Conservation (phyloP, 2,888 invertebrate species). For the Euproctis similis region DNA sequence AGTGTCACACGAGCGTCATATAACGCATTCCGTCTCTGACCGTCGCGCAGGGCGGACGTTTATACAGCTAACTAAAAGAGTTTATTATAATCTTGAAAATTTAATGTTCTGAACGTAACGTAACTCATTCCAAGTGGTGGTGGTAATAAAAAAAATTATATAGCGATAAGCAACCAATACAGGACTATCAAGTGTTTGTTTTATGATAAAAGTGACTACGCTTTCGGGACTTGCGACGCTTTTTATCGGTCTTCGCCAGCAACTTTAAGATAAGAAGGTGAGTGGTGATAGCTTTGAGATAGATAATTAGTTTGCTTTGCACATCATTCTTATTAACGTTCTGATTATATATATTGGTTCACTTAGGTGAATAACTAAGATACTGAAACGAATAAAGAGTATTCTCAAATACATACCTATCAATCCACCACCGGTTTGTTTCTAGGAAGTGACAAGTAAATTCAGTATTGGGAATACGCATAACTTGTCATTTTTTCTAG, state of each 20-base stretch:
- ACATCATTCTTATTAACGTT: constrained; percentile 21
- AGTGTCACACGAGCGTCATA: constrained; percentile 23
- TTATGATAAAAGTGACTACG: constrained; percentile 44
- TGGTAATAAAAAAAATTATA: constrained; percentile 42
- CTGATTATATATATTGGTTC: too few species aligned
- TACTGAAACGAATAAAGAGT: too few species aligned
- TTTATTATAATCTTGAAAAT: constrained; percentile 38
- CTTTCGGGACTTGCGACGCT: constrained; percentile 44
- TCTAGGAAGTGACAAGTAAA: too few species aligned
- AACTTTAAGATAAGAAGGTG: constrained; percentile 67
- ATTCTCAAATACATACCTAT: too few species aligned
- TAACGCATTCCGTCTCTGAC: constrained; percentile 48
- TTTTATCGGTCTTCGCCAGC: constrained; percentile 52
- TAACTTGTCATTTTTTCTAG: too few species aligned
- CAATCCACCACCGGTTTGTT: too few species aligned
- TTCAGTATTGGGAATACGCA: too few species aligned
- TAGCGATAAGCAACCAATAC: constrained; percentile 33
- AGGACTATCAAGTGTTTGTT: constrained; percentile 48
- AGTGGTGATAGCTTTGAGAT: constrained; percentile 67
- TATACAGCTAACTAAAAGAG: constrained; percentile 15
- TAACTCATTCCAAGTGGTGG: constrained; percentile 27
- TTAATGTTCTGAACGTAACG: constrained; percentile 39
- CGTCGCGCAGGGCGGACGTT: constrained; percentile 39
- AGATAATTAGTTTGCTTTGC: constrained; percentile 55
- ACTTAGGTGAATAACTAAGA: too few species aligned